phyloP scores from a whole-genome alignment of 2,797 vertebrate genomes.

The Diglossa cyanea region DNA sequence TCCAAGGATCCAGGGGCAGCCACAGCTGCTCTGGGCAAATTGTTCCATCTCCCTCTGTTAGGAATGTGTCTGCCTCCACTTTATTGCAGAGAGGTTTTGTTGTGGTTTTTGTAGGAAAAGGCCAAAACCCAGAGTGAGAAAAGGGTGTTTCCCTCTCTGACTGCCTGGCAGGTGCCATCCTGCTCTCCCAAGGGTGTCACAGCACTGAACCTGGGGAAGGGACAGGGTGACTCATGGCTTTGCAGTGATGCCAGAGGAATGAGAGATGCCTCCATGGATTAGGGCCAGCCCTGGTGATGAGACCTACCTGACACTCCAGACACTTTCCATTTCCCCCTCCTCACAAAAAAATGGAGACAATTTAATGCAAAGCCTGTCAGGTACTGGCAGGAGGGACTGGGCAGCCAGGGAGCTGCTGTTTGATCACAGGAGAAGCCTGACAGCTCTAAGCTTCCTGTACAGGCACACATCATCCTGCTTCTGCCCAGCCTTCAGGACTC shows the following conservation, averaged over 20 bases:
- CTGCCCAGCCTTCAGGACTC: background rate
- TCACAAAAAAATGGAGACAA: background rate
- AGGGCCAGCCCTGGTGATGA: background rate
- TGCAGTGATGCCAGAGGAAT: background rate
- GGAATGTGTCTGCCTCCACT: rapidly evolving
- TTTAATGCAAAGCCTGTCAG: background rate
- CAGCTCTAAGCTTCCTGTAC: constrained; percentile 26
- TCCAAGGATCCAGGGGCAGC: background rate
- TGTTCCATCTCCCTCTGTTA: background rate
- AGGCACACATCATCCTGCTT: background rate
- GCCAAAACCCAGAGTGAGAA: background rate
- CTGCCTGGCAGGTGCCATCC: background rate
- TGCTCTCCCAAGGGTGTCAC: background rate
- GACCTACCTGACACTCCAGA: background rate
- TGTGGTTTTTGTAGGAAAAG: background rate
- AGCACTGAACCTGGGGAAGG: background rate
- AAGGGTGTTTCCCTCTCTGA: rapidly evolving
- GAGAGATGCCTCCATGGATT: background rate
- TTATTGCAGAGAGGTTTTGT: background rate
- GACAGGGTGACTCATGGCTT: background rate
- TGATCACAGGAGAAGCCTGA: constrained; percentile 50
- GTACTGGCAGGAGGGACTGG: background rate
- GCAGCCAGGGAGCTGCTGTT: background rate
- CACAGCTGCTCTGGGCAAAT: background rate
- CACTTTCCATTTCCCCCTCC: background rate